Evolutionary conservation across 2,113 vertebrate species (phyloP), one percentile per base, ranked within the genome.

Genomic region (Otis tarda): DNA sequence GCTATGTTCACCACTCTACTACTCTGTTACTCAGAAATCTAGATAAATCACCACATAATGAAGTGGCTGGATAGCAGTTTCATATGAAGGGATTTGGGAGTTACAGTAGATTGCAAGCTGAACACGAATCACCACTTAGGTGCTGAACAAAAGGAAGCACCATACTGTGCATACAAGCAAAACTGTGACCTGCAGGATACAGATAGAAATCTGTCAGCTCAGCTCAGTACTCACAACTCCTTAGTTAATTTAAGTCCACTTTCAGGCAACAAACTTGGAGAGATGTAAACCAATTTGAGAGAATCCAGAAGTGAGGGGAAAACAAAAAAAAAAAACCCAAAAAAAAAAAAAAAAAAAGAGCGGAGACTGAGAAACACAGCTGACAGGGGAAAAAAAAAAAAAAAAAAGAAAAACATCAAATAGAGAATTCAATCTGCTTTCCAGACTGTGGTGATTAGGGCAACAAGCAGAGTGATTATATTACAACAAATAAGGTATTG

Each of bases 241-340:
- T 81, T 67, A 37, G 56, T 68, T 94, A 90, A 90, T 81, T 86
- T 93, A 92, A 91, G 47, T 78, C 64, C 87, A 87, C 64, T 92
- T 96, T 50, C 67, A 64, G 64, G 76, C 68, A 93, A 75, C 60
- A 70, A 52, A 59, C 69, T 91, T 68, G 69, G 75, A 95, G 47
- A 87, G 64, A 93, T 64, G 67, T 0, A 0, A 94, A 87, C 33
- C 33, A 87, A 83, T 89, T 31, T 89, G n/a, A 87, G n/a, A 92
- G 64, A 83, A 83, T 70, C 33, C 43, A 70, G 49, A 94, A 74
- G 41, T 57, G 55, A 77, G 39, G 39, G 39, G 70, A 7, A 24
- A 68, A n/a, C n/a, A n/a, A n/a, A n/a, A n/a, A n/a, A n/a, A n/a
- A n/a, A n/a, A n/a, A n/a, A n/a, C n/a, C n/a, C n/a, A n/a, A n/a